Percentiles rank a stretch among this genome's conserved stretches.
phyloP scores from a whole-genome alignment of 2,797 vertebrate species.

The Cheracebus regulus region DNA sequence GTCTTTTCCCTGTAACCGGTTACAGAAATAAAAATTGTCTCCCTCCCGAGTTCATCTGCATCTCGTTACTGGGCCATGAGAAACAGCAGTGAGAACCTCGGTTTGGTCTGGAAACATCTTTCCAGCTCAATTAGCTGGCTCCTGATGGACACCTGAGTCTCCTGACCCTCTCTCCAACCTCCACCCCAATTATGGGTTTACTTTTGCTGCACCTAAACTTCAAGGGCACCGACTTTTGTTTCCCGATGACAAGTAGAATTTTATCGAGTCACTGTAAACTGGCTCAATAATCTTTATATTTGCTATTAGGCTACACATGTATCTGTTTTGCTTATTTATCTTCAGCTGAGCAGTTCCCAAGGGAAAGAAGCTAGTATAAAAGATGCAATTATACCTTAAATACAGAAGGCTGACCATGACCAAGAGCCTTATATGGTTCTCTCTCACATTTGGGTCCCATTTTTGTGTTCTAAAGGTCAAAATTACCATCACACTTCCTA shows the following conservation, averaged over 20 bases:
- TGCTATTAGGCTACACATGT: neutral
- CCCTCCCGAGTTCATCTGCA: neutral
- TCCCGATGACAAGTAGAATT: neutral
- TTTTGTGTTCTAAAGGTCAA: constrained; percentile 53
- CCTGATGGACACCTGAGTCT: neutral
- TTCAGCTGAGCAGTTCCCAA: neutral
- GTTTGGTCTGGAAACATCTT: neutral
- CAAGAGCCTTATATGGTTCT: neutral
- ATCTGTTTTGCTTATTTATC: neutral
- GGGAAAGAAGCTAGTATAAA: neutral
- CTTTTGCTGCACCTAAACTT: neutral
- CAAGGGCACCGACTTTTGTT: neutral
- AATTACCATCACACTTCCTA: constrained; percentile 65
- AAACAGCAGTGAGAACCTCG: neutral
- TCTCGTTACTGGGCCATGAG: neutral
- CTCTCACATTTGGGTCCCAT: constrained; percentile 26
- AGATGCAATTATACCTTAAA: neutral
- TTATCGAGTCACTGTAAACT: neutral
- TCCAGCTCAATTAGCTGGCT: neutral
- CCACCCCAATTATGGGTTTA: neutral
- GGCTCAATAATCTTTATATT: neutral
- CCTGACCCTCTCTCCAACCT: neutral
- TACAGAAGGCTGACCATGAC: neutral
- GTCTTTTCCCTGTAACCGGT: neutral
- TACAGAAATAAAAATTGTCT: neutral